These are phyloP conservation scores for Eulithis testata DNA, from an alignment of 2,888 invertebrate species.

Conservation along the genomic window DNA sequence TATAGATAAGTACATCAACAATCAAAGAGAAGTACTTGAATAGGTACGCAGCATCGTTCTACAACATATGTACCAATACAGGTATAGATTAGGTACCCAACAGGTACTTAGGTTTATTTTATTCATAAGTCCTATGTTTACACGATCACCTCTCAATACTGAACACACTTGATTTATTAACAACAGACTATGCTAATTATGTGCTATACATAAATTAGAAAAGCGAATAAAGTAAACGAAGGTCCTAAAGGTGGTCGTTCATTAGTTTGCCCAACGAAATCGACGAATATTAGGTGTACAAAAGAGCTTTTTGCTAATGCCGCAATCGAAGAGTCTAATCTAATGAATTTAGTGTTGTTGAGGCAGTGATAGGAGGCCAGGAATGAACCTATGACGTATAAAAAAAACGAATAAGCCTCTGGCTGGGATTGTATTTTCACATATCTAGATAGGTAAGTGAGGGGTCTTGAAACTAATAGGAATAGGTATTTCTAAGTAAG, in stretches of 20 bases:
- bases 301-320: too few relatives aligned
- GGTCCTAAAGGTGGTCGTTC: conserved; percentile 13
- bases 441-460: too few relatives aligned
- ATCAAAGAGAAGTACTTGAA: conserved; percentile 2
- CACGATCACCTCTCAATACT: conserved; percentile 34
- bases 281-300: too few relatives aligned
- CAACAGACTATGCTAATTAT: conserved; percentile 35
- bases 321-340: too few relatives aligned
- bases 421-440: too few relatives aligned
- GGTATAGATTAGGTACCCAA: not conserved
- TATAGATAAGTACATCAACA: not conserved
- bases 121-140: conserved; percentile 31
- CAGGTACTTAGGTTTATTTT: conserved; percentile 17
- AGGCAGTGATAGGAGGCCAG: too few relatives aligned
- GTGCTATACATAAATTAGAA: conserved; percentile 53
- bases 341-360: too few relatives aligned
- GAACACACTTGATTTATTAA: conserved; percentile 40
- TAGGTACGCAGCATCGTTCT: not conserved
- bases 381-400: too few relatives aligned
- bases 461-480: too few relatives aligned
- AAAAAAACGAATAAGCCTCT: too few relatives aligned
- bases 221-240: conserved; percentile 41
- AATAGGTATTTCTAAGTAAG: too few relatives aligned
- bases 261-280: not conserved
- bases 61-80: not conserved